Evolutionary conservation across 1,140 invertebrate genomes (phyloP).

Genomic region (Pogonus chalceus): DNA sequence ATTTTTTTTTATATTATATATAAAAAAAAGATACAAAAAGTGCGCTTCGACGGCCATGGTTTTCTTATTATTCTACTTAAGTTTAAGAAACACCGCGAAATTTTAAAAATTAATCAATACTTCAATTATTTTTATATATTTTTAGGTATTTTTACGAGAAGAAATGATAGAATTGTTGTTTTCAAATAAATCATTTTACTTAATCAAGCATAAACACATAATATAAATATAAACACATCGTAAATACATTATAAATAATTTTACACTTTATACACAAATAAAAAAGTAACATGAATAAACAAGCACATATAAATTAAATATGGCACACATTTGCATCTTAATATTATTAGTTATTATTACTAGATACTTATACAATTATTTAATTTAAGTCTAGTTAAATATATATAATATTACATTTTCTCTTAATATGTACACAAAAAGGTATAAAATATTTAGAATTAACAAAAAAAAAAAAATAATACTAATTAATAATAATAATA

Average conservation of each 20-base stretch:
- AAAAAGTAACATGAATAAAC: background rate
- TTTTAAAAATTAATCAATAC: too few relatives aligned
- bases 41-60: background rate
- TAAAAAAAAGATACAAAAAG: constrained; percentile 6
- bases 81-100: background rate
- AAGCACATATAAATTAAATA: constrained; percentile 4
- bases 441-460: background rate
- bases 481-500: background rate
- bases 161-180: too few relatives aligned
- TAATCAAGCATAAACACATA: background rate
- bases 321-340: constrained; percentile 2
- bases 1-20: constrained; percentile 1
- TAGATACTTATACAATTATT: background rate
- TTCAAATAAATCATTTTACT: background rate
- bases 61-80: background rate
- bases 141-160: background rate
- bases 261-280: background rate
- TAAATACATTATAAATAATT: background rate
- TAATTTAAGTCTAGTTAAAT: background rate
- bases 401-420: too few relatives aligned
- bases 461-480: background rate
- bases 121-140: background rate
- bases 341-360: background rate
- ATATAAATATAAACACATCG: constrained; percentile 4
- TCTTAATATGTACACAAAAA: background rate